phyloP scores from a whole-genome alignment of 2,113 vertebrate genomes.

The Phrynosoma platyrhinos region DNA sequence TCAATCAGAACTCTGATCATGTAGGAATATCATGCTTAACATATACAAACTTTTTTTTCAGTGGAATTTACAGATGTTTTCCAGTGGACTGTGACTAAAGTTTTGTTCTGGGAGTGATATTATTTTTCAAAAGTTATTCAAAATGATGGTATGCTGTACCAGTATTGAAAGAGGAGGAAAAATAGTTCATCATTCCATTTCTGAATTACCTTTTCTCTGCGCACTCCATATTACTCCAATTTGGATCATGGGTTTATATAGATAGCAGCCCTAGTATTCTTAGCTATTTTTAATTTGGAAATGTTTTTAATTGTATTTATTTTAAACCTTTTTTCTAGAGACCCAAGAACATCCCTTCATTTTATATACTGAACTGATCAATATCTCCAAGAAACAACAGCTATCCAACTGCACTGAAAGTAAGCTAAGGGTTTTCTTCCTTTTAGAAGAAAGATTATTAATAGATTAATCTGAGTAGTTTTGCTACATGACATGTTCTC shows the following conservation, averaged over 20 bases:
- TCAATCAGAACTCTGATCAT: background rate
- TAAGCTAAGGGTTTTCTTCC: background rate
- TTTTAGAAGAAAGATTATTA: background rate
- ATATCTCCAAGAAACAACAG: background rate
- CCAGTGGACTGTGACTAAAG: background rate
- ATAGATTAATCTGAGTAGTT: constrained; percentile 4
- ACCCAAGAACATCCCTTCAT: background rate
- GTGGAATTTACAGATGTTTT: no score
- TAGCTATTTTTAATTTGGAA: background rate
- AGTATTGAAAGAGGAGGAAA: no score
- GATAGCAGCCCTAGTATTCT: background rate
- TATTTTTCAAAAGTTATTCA: background rate
- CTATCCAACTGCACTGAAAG: background rate
- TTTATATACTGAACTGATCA: background rate
- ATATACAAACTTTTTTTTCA: no score
- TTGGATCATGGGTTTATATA: background rate
- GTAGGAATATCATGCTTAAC: no score
- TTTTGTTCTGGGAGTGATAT: background rate
- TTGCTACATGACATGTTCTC: background rate
- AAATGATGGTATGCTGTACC: background rate
- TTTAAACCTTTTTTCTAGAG: background rate
- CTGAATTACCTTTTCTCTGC: no score
- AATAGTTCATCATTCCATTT: no score
- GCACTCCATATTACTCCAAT: background rate
- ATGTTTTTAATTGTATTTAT: background rate